A percentile compares a stretch with the other conserved stretches of the same genome.
phyloP scores from a whole-genome alignment of 2,797 vertebrate genomes.

The Pseudocheirus occidentalis region DNA sequence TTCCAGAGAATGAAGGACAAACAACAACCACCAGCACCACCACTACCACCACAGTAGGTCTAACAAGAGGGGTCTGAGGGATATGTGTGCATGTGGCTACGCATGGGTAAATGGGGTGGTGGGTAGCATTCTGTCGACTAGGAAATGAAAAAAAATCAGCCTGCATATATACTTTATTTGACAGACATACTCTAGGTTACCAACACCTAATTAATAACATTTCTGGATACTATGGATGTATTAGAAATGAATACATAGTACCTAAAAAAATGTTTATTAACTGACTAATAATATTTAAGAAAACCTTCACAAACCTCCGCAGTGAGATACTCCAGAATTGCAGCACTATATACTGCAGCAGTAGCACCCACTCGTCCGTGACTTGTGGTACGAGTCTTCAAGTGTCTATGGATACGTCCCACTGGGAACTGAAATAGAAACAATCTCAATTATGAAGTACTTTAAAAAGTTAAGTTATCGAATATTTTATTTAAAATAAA shows the following conservation, averaged over 20 bases:
- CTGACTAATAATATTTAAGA: background rate
- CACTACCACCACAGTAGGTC: background rate
- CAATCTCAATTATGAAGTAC: constrained; percentile 24
- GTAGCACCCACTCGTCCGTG: constrained; percentile 96
- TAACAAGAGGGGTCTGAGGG: background rate
- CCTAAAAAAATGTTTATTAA: background rate
- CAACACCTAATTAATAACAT: background rate
- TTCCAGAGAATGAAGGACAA: too few species aligned
- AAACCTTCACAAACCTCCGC: constrained; percentile 88
- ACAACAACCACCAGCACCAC: too few species aligned
- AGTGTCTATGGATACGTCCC: constrained; percentile 96
- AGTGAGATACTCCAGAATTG: constrained; percentile 98
- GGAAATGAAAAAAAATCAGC: background rate
- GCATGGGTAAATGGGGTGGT: background rate
- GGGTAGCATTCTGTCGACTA: background rate
- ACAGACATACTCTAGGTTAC: background rate
- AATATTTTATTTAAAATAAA: background rate
- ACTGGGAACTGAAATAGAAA: constrained; percentile 91
- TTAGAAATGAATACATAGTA: background rate
- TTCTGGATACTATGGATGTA: background rate
- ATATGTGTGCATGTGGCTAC: background rate
- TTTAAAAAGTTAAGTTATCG: background rate
- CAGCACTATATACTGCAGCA: constrained; percentile 96
- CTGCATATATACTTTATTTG: background rate
- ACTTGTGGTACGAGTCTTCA: constrained; percentile 97